Conservation (phyloP, 2,797 vertebrate genomes). For the Cygnus olor region DNA sequence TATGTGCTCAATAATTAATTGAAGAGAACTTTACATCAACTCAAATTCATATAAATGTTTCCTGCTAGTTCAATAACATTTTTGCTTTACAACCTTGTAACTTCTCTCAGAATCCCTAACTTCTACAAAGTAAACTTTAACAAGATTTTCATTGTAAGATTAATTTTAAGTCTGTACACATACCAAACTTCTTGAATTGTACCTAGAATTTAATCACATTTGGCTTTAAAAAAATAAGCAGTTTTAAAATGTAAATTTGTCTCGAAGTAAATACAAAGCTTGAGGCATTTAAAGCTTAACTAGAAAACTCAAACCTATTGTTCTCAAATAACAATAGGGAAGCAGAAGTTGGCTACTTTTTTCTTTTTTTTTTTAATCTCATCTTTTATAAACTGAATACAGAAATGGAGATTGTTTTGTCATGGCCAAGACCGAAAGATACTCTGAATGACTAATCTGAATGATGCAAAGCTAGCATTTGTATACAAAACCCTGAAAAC, state of each 20-base stretch:
- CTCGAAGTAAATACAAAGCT: background rate
- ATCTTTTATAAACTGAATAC: background rate
- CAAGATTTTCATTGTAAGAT: background rate
- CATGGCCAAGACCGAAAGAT: background rate
- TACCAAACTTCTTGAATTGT: background rate
- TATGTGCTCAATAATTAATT: background rate
- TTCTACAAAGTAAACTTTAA: background rate
- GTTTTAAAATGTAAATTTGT: background rate
- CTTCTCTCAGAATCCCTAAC: background rate
- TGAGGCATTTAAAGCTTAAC: conserved; percentile 7
- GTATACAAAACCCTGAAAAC: background rate
- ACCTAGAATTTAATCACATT: background rate
- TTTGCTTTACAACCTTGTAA: background rate
- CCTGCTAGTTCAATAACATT: background rate
- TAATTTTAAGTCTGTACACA: background rate
- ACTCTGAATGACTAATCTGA: background rate
- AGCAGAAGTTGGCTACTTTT: background rate
- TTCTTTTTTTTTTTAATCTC: background rate
- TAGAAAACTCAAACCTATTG: background rate
- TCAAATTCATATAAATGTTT: background rate
- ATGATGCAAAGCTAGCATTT: background rate
- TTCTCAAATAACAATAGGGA: background rate
- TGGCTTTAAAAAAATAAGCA: background rate
- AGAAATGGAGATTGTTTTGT: background rate
- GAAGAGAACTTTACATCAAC: background rate